Conservation (phyloP, 2,113 vertebrate genomes). For the Vireo altiloquus region DNA sequence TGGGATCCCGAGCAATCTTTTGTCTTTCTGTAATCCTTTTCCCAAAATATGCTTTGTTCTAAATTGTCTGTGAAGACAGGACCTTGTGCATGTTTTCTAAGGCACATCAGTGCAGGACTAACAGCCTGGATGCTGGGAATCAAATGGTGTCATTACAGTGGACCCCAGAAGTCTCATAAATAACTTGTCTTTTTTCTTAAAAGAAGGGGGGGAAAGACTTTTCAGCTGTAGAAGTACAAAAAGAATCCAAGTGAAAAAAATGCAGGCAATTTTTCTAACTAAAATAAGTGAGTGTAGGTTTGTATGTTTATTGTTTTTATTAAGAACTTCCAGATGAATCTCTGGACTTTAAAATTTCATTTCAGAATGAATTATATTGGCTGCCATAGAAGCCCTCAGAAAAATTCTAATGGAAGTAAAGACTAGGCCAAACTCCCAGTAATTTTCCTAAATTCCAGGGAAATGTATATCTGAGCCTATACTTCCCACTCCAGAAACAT, state of each 20-base stretch:
- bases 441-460: constrained; percentile 33
- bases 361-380: constrained; percentile 1
- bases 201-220: background rate
- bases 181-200: background rate
- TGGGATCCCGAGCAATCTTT: background rate
- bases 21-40: background rate
- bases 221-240: background rate
- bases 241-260: constrained; percentile 4
- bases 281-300: background rate
- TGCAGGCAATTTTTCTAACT: background rate
- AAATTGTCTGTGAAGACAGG: background rate
- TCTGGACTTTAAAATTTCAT: constrained; percentile 9
- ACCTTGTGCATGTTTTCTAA: background rate
- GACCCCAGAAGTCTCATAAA: background rate
- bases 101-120: background rate
- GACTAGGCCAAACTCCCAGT: background rate
- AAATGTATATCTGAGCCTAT: constrained; percentile 18
- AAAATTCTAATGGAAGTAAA: constrained; percentile 19
- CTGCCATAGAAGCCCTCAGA: background rate
- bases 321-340: constrained; percentile 54
- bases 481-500: constrained; percentile 25
- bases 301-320: constrained; percentile 15
- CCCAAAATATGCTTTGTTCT: background rate
- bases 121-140: background rate
- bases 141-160: background rate